Evolutionary conservation across 2,113 vertebrate genomes (phyloP).

Genomic region (Syngnathus floridae): DNA sequence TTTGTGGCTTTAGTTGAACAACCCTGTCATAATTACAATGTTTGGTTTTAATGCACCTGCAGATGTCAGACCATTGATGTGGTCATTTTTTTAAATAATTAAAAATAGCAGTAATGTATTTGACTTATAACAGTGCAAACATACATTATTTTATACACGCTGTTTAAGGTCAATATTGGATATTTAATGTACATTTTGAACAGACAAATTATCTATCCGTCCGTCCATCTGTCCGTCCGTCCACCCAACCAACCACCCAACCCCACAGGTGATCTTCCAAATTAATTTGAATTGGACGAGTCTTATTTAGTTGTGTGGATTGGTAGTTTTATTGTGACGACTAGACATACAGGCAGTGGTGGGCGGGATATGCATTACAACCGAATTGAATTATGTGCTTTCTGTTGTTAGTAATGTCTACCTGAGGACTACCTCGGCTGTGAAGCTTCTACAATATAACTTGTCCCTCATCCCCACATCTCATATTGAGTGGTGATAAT

Average conservation of each 20-base stretch:
- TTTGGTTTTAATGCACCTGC: neutral
- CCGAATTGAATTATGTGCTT: conserved; percentile 15
- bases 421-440: conserved; percentile 19
- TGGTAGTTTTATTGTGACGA: neutral
- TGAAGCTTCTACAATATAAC: conserved; percentile 19
- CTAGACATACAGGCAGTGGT: neutral
- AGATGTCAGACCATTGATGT: neutral
- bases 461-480: conserved; percentile 20
- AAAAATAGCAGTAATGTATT: no score
- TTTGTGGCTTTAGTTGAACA: neutral
- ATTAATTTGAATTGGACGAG: neutral
- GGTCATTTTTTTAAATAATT: neutral
- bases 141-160: neutral
- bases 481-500: conserved; percentile 18
- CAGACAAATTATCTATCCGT: no score
- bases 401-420: conserved; percentile 33
- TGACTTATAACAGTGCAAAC: neutral
- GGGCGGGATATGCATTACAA: neutral
- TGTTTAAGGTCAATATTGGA: no score
- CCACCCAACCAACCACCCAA: no score
- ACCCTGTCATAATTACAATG: neutral
- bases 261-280: neutral
- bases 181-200: no score
- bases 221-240: no score
- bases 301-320: neutral